A percentile compares a stretch with the other conserved stretches of the same genome.
Evolutionary conservation across 2,797 vertebrate genomes (phyloP).

Genomic region (Okamejei kenojei): DNA sequence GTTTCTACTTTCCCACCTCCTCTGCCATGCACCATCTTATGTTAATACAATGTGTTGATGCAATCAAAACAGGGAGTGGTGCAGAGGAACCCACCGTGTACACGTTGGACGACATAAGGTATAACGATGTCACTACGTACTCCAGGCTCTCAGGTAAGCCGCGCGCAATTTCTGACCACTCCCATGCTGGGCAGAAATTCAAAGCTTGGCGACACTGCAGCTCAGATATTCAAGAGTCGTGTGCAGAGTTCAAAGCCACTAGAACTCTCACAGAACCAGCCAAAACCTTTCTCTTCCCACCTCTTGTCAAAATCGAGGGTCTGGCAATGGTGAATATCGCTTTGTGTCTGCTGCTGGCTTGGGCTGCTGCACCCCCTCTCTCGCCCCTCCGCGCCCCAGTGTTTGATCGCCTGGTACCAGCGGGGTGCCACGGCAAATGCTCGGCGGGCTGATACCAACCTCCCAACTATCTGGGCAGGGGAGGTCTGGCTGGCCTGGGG

Average conservation of each 20-base stretch:
- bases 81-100: background rate
- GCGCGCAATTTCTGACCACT: slow-evolving; percentile 22
- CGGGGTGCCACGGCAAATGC: background rate
- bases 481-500: background rate
- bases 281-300: background rate
- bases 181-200: slow-evolving; percentile 18
- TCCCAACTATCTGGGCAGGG: background rate
- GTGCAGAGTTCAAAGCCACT: background rate
- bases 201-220: background rate
- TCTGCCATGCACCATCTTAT: background rate
- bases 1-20: background rate
- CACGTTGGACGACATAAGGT: slow-evolving; percentile 29
- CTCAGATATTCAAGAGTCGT: background rate
- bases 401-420: background rate
- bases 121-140: slow-evolving; percentile 30
- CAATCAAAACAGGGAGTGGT: slow-evolving; percentile 38
- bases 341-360: background rate
- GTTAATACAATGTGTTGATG: slow-evolving; percentile 25
- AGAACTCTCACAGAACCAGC: background rate
- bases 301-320: background rate
- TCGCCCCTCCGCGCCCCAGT: background rate
- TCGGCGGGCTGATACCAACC: background rate
- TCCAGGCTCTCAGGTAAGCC: slow-evolving; percentile 11
- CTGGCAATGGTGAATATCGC: background rate
- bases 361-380: background rate